Conservation (phyloP, 2,797 vertebrate species). For the Staurois parvus region DNA sequence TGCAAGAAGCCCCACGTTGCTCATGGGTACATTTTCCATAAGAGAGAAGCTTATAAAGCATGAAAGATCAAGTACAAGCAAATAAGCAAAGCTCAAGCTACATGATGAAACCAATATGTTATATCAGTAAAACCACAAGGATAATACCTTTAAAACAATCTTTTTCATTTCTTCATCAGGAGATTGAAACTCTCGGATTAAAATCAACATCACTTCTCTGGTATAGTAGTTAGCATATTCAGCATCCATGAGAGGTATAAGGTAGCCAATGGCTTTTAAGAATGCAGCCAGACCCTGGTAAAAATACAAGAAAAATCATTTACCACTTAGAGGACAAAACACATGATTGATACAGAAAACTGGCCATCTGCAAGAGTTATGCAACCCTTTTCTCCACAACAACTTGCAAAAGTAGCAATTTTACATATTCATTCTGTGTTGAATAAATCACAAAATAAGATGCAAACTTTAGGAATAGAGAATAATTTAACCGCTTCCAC, state of each 20-base stretch:
- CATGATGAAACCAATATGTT: background rate
- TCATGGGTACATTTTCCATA: too few relatives aligned
- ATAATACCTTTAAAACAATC: slow-evolving; percentile 93
- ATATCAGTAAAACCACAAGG: background rate
- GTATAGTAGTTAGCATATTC: slow-evolving; percentile 99
- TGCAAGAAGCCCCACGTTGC: too few relatives aligned
- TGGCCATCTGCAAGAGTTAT: too few relatives aligned
- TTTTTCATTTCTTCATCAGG: slow-evolving; percentile 99
- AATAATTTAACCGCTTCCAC: too few relatives aligned
- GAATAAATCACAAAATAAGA: too few relatives aligned
- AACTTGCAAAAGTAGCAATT: too few relatives aligned
- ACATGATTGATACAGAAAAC: background rate
- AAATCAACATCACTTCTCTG: slow-evolving; percentile 98
- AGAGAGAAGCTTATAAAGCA: too few relatives aligned
- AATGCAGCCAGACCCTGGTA: slow-evolving; percentile 95
- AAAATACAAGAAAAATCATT: slow-evolving; percentile 23
- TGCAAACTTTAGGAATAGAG: too few relatives aligned
- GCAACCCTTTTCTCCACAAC: too few relatives aligned
- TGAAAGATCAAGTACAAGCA: too few relatives aligned
- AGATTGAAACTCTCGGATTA: slow-evolving; percentile 98
- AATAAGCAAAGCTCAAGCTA: too few relatives aligned
- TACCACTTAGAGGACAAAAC: slow-evolving; percentile 8
- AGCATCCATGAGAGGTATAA: slow-evolving; percentile 98
- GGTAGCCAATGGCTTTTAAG: slow-evolving; percentile 97
- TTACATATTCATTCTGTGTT: too few relatives aligned